Conservation (phyloP, 2,797 vertebrate genomes). For the Orestias chungarensis region DNA sequence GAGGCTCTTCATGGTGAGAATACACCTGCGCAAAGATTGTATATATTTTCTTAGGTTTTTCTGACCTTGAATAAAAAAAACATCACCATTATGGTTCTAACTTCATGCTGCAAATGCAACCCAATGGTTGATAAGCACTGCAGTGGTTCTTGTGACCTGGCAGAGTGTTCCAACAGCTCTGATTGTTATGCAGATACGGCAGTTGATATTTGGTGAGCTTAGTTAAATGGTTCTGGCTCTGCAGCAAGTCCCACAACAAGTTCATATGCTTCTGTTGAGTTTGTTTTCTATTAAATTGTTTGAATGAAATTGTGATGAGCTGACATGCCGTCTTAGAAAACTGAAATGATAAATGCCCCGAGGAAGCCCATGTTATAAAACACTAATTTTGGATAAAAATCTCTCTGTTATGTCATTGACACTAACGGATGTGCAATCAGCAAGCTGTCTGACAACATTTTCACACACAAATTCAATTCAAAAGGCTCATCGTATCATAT, state of each 20-base stretch:
- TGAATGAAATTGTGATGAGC: conserved; percentile 30
- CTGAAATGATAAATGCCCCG: conserved; percentile 18
- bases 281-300: conserved; percentile 16
- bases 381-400: conserved; percentile 21
- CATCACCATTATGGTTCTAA: conserved; percentile 35
- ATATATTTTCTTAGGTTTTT: conserved; percentile 37
- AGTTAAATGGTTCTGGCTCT: conserved; percentile 57
- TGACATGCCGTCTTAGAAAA: conserved; percentile 36
- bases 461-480: conserved; percentile 28
- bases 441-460: conserved; percentile 10
- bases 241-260: conserved; percentile 46
- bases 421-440: conserved; percentile 16
- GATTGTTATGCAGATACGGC: conserved; percentile 59
- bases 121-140: conserved; percentile 35
- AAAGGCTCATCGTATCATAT: conserved; percentile 14
- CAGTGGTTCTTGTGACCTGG: conserved; percentile 31
- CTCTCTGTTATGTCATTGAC: conserved; percentile 12
- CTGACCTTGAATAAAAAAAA: conserved; percentile 76
- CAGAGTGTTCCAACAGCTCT: conserved; percentile 48
- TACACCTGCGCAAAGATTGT: conserved; percentile 4
- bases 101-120: conserved; percentile 30
- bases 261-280: conserved; percentile 38
- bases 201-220: conserved; percentile 37
- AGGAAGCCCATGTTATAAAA: conserved; percentile 31
- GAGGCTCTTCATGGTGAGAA: conserved; percentile 5